Evolutionary conservation across 2,113 vertebrate genomes (phyloP), one percentile per base, ranked within the genome.

Genomic region (Sinocyclocheilus maitianheensis): DNA sequence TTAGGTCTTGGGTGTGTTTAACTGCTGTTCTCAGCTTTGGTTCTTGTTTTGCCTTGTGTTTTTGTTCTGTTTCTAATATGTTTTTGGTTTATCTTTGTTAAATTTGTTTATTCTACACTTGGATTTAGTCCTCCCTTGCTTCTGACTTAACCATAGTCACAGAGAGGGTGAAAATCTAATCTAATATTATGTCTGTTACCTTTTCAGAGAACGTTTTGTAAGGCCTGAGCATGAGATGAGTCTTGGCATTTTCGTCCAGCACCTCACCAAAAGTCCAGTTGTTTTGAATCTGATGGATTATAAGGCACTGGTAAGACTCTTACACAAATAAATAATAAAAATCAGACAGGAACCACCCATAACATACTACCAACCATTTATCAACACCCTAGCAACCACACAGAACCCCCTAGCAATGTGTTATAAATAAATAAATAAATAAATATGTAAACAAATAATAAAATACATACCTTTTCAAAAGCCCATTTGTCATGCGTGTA

Each of bases 121-220:
- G 51, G 48, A 53, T 13, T 14, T 53, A 53, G 12, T 53, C 3
- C 51, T 53, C 12, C 3, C 12, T 53, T 53, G 51, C 11, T 48
- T 48, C 46, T 48, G 13, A 53, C 13, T 53, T 53, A 13, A 53
- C 13, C 48, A 53, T 53, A 53, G 51, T 53, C 0, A 53, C 4
- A 53, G 7, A 60, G 14, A 69, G 26, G 16, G 65, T 69, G 2
- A 20, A 37, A 37, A 69, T 37, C 14, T 18, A 69, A 20, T 12
- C 76, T 5, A 4, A 37, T 18, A 87, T 30, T 0, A 20, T 18
- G 14, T 84, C 18, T 48, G 86, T 37, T 83, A 97, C 97, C 96
- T 98, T 98, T 91, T 98, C 97, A 8, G 97, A 98, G 89, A 98
- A 98, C 0, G 97, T 98, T 93, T 98, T 98, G 90, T 98, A 98